Base-by-base conservation (phyloP, 2,113 vertebrate genomes). In the Gobius niger region DNA sequence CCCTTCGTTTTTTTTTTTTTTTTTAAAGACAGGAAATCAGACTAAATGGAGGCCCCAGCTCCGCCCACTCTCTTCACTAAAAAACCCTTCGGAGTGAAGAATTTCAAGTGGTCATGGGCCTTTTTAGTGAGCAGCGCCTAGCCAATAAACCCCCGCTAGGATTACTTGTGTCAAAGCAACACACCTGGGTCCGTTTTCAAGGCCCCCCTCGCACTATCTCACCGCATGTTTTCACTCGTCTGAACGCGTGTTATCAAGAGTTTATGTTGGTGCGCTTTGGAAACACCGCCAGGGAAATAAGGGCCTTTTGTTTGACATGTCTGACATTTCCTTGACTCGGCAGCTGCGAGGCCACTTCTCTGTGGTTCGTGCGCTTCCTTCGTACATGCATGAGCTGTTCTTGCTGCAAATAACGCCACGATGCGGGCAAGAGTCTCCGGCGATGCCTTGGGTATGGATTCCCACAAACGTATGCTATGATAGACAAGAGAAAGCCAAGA, bases 21-120 rank as follows among this genome's bases (percentile, higher is more conserved):
- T 84, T 88, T 87, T 78, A 77, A 86, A 83, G 89, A 91, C 86
- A 90, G 88, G 89, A 90, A 92, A 91, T 90, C 89, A 89, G 89
- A 84, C 89, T 91, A 85, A 91, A 92, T 87, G 84, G 87, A 84
- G 71, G 64, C 62, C 40, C 76, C 54, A 19, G 46, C 84, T 85
- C 83, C 85, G 82, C 88, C 85, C 70, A 67, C 70, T 63, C 60
- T 54, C 77, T 42, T 60, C 57, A 67, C 83, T 83, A 88, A 87
- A 87, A 85, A 87, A 71, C 71, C 88, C 82, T 84, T 85, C 67
- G 75, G 77, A 81, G 78, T 73, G 79, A 88, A 88, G 88, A 91
- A 91, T 89, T 87, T 86, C 82, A 89, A 91, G 88, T 89, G 85
- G 84, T 73, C 77, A 60, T 47, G 70, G 80, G 67, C 62, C 83